phyloP scores from a whole-genome alignment of 2,113 vertebrate species.

The Seriola rivoliana region DNA sequence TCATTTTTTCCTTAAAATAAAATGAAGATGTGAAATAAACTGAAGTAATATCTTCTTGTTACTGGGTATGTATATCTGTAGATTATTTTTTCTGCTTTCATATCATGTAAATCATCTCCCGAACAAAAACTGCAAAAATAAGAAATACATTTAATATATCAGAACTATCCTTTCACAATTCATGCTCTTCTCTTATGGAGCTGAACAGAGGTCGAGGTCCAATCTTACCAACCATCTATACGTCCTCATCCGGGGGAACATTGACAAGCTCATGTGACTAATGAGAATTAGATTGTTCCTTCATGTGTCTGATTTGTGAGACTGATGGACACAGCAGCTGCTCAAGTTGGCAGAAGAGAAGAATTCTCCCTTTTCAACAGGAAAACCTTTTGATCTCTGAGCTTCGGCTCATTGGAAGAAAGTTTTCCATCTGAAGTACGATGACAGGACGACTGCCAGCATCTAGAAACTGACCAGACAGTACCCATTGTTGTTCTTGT shows the following conservation, averaged over 20 bases:
- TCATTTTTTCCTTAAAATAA: no score
- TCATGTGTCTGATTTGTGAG: constrained; percentile 30
- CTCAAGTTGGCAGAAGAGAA: constrained; percentile 35
- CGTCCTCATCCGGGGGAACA: not conserved
- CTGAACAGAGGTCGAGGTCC: not conserved
- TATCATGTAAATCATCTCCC: not conserved
- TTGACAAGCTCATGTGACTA: constrained; percentile 11
- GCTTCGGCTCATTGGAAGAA: constrained; percentile 18
- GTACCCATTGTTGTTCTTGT: constrained; percentile 48
- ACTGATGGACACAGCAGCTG: constrained; percentile 62
- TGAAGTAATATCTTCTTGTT: no score
- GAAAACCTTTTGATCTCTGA: constrained; percentile 48
- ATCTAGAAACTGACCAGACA: constrained; percentile 7
- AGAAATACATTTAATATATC: not conserved
- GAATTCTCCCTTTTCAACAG: constrained; percentile 15
- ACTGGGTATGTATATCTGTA: no score
- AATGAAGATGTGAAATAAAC: no score
- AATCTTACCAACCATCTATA: not conserved
- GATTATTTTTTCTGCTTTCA: not conserved
- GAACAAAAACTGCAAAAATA: not conserved
- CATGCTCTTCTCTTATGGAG: not conserved
- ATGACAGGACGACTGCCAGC: constrained; percentile 6
- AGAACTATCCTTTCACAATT: not conserved
- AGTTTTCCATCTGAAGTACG: constrained; percentile 36
- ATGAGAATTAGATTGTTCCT: constrained; percentile 31